These are phyloP conservation scores for Pseudococcus longispinus DNA, from an alignment of 2,888 invertebrate species.

Conservation along the genomic window DNA sequence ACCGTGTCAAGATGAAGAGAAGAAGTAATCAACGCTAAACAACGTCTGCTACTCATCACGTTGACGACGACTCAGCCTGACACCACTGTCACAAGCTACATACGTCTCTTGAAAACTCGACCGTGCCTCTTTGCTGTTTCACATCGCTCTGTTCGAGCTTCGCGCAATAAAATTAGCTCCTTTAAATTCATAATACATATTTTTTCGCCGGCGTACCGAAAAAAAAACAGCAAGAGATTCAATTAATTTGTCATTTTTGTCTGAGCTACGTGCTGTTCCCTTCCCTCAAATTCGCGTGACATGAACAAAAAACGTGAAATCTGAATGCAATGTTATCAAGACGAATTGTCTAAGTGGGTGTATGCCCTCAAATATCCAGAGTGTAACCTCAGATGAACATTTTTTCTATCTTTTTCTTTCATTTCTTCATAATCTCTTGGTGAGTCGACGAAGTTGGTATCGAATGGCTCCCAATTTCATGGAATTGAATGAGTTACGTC, in stretches of 20 bases:
- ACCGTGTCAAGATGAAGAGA: conserved; percentile 43
- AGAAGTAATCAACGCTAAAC: conserved; percentile 51
- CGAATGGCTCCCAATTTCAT: too few species aligned
- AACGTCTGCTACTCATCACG: conserved; percentile 49
- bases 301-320: neutral
- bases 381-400: neutral
- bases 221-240: neutral
- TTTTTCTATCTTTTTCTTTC: too few species aligned
- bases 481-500: too few species aligned
- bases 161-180: neutral
- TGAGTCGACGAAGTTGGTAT: too few species aligned
- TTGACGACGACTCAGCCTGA: conserved; percentile 44
- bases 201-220: neutral
- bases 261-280: neutral
- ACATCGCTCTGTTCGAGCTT: neutral
- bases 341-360: neutral
- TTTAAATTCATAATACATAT: neutral
- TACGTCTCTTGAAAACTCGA: neutral
- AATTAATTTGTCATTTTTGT: neutral
- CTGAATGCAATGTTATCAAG: neutral
- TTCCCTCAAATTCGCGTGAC: neutral
- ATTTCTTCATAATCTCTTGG: too few species aligned
- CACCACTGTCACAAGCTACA: conserved; percentile 39
- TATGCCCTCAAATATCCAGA: neutral
- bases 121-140: neutral